Evolutionary conservation across 2,888 invertebrate genomes (phyloP).

Genomic region (Lamellibrachia columna): DNA sequence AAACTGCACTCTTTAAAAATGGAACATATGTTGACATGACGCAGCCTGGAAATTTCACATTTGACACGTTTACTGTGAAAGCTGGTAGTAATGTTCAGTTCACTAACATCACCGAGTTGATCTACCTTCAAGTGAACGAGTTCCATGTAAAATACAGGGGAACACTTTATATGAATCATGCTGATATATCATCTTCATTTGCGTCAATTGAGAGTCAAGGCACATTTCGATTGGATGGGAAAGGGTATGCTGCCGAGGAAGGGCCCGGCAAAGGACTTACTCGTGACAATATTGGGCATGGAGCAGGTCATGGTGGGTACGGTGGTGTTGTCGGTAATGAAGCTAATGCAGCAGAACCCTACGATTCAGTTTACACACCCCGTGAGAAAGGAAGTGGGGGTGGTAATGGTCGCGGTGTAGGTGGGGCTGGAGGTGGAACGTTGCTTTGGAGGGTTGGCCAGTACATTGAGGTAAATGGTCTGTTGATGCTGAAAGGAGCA

Average conservation of each 20-base stretch:
- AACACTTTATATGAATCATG: constrained; percentile 50
- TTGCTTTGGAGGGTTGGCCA: constrained; percentile 49
- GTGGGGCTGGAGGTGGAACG: constrained; percentile 51
- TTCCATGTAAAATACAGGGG: constrained; percentile 50
- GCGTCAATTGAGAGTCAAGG: constrained; percentile 55
- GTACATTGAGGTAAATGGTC: constrained; percentile 50
- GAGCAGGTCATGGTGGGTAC: constrained; percentile 51
- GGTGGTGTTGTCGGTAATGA: constrained; percentile 42
- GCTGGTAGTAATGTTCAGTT: constrained; percentile 45
- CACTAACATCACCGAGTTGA: constrained; percentile 38
- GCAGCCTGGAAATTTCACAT: constrained; percentile 46
- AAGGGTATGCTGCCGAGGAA: constrained; percentile 42
- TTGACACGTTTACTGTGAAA: constrained; percentile 47
- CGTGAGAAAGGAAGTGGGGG: constrained; percentile 49
- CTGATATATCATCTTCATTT: constrained; percentile 47
- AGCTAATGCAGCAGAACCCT: constrained; percentile 29
- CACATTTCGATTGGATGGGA: constrained; percentile 50
- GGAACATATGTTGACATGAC: constrained; percentile 42
- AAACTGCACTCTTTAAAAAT: constrained; percentile 48
- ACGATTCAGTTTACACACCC: constrained; percentile 48
- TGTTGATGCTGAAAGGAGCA: constrained; percentile 46
- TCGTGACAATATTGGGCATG: constrained; percentile 44
- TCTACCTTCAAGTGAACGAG: constrained; percentile 45
- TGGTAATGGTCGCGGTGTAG: constrained; percentile 41
- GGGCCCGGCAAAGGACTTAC: constrained; percentile 47